Base-by-base conservation (phyloP, 2,888 invertebrate species). In the Tiliacea aurago region DNA sequence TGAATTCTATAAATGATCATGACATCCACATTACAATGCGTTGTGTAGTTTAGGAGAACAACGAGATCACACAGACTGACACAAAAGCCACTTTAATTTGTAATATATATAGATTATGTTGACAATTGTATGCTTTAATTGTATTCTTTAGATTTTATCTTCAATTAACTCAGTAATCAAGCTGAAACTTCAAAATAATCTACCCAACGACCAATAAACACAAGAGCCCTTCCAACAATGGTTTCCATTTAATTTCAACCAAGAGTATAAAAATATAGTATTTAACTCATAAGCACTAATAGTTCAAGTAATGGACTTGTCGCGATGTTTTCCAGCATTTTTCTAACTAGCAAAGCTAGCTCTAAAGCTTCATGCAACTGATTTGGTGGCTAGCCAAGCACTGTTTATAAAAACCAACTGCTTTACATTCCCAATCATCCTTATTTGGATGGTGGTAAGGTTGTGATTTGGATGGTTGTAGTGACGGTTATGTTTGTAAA, bases 331-430 rank as follows among this genome's bases (percentile, higher is more conserved):
- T 9, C 43, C 37, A 45, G 11, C 18, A 70, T 76, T 71, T 84
- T 76, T 76, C 70, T 67, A 49, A 55, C 61, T 67, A 37, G 41
- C 15, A 74, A 55, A 68, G 11, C 73, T 47, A 64, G 61, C 28
- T 28, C 58, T 49, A 78, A 76, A 66, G 62, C 66, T 62, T 59
- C 58, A 56, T 80, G 80, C 84, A 80, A 71, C 71, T 84, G 64
- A 56, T 81, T 73, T 84, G 81, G 84, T 81, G 65, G 66, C 41
- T 37, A 70, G 84, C 81, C 84, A 84, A 81, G 63, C 47, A 45
- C 66, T 55, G 69, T 49, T 70, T 6, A 68, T 72, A 79, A 69
- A 76, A 71, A 76, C 69, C 43, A 72, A 33, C 18, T 7, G 10
- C 3, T 58, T 68, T 80, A 0, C 76, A 71, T 20, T 59, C 11